These are phyloP conservation scores for Trichoplusia ni DNA, from an alignment of 1,140 invertebrate genomes.

Conservation along the genomic window DNA sequence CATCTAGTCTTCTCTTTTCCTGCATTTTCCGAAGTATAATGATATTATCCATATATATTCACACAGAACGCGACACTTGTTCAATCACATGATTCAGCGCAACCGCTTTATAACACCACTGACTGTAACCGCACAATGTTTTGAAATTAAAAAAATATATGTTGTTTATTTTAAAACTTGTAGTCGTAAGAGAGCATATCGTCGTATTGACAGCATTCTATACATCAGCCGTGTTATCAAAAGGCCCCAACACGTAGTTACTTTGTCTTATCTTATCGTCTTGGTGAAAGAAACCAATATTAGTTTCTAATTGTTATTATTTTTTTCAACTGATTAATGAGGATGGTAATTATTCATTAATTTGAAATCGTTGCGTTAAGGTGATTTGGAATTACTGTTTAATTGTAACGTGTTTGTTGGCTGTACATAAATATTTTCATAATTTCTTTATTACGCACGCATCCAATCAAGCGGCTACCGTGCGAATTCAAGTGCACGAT, in stretches of 20 bases:
- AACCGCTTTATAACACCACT: conserved; percentile 19
- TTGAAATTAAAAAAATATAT: conserved; percentile 24
- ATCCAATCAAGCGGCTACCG: no score
- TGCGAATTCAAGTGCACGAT: no score
- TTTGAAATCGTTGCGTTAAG: no score
- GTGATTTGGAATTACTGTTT: no score
- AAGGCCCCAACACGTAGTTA: conserved; percentile 60
- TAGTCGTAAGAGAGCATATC: conserved; percentile 63
- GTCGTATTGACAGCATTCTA: conserved; percentile 67
- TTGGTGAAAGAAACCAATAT: conserved; percentile 45
- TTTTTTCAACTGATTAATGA: not conserved
- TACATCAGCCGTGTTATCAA: conserved; percentile 66
- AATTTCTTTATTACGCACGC: no score
- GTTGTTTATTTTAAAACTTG: conserved; percentile 40
- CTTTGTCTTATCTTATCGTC: conserved; percentile 77
- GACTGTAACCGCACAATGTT: conserved; percentile 10
- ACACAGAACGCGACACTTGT: conserved; percentile 18
- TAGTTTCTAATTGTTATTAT: conserved; percentile 23
- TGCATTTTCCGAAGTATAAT: conserved; percentile 38
- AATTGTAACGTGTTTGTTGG: no score
- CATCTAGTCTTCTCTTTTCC: conserved; percentile 56
- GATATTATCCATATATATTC: conserved; percentile 18
- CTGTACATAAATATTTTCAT: no score
- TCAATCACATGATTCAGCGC: conserved; percentile 25
- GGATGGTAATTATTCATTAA: not conserved